These are phyloP conservation scores for Scleropages formosus DNA, from an alignment of 2,797 vertebrate species.

Conservation along the genomic window DNA sequence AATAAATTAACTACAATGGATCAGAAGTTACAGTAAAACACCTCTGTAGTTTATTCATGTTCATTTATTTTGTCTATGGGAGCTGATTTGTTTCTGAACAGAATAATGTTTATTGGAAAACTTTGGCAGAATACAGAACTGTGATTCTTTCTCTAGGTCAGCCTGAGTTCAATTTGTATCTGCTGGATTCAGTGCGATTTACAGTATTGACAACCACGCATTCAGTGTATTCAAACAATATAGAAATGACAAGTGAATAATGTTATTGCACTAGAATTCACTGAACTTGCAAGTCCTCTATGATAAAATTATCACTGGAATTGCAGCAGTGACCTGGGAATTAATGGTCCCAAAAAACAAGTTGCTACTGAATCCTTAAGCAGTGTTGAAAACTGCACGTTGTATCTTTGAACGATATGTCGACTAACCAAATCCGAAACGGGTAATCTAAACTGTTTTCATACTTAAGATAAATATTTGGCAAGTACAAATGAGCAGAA, in stretches of 20 bases:
- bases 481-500: background rate
- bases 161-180: background rate
- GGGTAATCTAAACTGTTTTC: background rate
- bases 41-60: no score
- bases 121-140: background rate
- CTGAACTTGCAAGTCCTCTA: background rate
- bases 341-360: background rate
- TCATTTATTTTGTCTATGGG: no score
- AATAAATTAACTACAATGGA: no score
- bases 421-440: background rate
- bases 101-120: no score
- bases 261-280: background rate
- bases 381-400: background rate
- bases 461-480: background rate
- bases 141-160: background rate
- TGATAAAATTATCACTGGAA: background rate
- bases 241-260: background rate
- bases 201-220: background rate
- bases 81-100: no score
- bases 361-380: background rate
- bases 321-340: conserved; percentile 8
- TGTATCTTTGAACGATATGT: background rate
- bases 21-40: no score
- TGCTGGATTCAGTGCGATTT: background rate
- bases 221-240: background rate